phyloP scores from a whole-genome alignment of 2,113 vertebrate genomes.

The Grammomys surdaster region DNA sequence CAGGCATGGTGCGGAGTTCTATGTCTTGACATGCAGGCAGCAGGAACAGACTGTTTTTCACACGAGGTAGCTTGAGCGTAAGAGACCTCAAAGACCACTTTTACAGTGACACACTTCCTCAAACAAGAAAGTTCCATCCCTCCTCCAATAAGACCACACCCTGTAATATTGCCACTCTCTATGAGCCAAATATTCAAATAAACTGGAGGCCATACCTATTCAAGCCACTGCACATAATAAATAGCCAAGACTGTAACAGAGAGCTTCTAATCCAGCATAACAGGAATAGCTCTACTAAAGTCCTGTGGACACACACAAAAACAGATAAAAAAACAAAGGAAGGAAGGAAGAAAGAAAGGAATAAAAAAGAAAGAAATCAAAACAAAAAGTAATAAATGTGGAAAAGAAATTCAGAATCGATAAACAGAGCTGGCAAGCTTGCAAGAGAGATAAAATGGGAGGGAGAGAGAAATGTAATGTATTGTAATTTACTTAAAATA shows the following conservation, averaged over 20 bases:
- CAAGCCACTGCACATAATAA: neutral
- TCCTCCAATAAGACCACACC: neutral
- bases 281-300: neutral
- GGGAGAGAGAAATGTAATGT: neutral
- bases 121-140: neutral
- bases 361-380: neutral
- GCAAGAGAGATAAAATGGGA: neutral
- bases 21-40: neutral
- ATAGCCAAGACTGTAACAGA: neutral
- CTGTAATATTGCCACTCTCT: neutral
- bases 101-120: neutral
- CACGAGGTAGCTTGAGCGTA: neutral
- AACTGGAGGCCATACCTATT: neutral
- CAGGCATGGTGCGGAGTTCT: neutral
- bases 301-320: neutral
- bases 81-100: neutral
- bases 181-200: neutral
- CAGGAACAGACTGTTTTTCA: neutral
- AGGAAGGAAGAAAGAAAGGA: too few relatives aligned
- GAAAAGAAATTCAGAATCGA: neutral
- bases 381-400: neutral
- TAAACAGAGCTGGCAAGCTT: neutral
- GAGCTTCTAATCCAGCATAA: neutral
- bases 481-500: neutral
- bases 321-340: neutral